Conservation (phyloP, 2,888 invertebrate species). For the Hymenopus coronatus region DNA sequence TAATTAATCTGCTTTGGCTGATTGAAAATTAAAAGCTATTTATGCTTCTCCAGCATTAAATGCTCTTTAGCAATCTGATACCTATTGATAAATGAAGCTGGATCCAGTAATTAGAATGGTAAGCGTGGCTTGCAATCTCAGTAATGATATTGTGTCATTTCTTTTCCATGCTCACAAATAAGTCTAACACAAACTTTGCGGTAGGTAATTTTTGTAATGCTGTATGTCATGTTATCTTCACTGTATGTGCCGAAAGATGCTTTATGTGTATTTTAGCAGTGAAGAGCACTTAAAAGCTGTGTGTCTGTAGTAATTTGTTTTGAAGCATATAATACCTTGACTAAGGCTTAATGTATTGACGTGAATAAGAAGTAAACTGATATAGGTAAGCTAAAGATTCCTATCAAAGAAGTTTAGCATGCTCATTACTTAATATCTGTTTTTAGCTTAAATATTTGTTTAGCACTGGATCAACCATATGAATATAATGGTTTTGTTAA, state of each 20-base stretch:
- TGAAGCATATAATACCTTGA: not conserved
- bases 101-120: not conserved
- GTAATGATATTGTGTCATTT: constrained; percentile 26
- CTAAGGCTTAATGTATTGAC: too few species aligned
- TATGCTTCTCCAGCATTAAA: not conserved
- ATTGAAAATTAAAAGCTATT: not conserved
- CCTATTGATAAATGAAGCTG: not conserved
- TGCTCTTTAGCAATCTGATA: not conserved
- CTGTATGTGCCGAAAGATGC: not conserved
- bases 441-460: too few species aligned
- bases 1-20: not conserved
- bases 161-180: constrained; percentile 48
- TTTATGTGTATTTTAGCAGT: not conserved
- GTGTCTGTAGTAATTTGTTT: not conserved
- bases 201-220: constrained; percentile 44
- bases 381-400: too few species aligned
- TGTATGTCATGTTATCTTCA: not conserved
- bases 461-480: too few species aligned
- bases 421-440: too few species aligned
- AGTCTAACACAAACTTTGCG: constrained; percentile 49
- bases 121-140: not conserved
- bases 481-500: too few species aligned
- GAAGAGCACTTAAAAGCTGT: not conserved
- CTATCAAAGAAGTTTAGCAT: too few species aligned
- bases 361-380: too few species aligned